Evolutionary conservation across 1,140 invertebrate genomes (phyloP).

Genomic region (Cherax destructor): DNA sequence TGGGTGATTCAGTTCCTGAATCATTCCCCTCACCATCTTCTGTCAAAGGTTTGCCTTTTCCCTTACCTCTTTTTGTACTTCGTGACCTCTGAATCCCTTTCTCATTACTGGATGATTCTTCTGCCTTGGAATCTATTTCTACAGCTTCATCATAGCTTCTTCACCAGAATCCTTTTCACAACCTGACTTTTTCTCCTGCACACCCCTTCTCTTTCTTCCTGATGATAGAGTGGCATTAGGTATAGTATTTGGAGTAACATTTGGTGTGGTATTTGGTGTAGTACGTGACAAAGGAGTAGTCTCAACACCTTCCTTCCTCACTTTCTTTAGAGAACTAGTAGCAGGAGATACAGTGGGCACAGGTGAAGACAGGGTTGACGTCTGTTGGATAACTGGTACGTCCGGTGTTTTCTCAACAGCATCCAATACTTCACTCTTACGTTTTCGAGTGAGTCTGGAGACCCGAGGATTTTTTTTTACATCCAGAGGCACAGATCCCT

Average conservation of each 20-base stretch:
- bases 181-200: constrained; percentile 53
- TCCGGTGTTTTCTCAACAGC: constrained; percentile 37
- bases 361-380: neutral
- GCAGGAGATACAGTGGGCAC: constrained; percentile 3
- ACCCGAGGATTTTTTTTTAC: constrained; percentile 31
- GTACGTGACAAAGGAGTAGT: neutral
- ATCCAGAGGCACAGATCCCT: constrained; percentile 48
- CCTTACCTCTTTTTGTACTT: constrained; percentile 24
- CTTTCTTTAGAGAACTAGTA: constrained; percentile 51
- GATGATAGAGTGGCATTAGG: neutral
- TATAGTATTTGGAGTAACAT: neutral
- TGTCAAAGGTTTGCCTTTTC: constrained; percentile 2
- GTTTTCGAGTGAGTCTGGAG: constrained; percentile 46
- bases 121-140: constrained; percentile 56
- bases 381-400: neutral
- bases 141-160: constrained; percentile 43
- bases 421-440: constrained; percentile 51
- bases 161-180: constrained; percentile 66
- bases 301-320: constrained; percentile 52
- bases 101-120: constrained; percentile 25
- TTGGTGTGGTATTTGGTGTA: neutral
- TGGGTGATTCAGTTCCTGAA: constrained; percentile 52
- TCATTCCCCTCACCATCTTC: constrained; percentile 39
- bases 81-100: constrained; percentile 22
- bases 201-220: constrained; percentile 34